Base-by-base conservation (phyloP, 2,113 vertebrate genomes). In the Myotis brandtii region DNA sequence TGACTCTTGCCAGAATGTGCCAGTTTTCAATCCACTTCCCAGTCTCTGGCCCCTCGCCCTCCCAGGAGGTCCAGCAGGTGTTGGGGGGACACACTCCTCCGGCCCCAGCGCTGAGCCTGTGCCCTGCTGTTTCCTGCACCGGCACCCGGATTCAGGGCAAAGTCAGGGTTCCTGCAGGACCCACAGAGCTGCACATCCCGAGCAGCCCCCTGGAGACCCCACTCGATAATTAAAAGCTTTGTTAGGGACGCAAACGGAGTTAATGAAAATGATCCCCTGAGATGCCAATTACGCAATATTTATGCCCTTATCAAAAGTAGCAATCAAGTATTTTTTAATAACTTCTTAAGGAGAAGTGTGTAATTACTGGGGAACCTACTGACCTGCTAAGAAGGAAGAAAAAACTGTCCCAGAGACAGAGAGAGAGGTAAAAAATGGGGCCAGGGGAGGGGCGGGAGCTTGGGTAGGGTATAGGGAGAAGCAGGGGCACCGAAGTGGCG, bases 241-340 rank as follows among this genome's bases (percentile, higher is more conserved):
- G 96, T 95, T 98, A 98, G 97, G 96, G 97, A 97, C 95, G 95
- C 96, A 97, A 97, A 97, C 93, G 50, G 52, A 20, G 70, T 97
- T 97, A 97, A 98, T 96, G 93, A 84, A 97, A 98, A 95, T 92
- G 98, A 91, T 97, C 97, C 97, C 94, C 30, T 69, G 97, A 98
- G 97, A 97, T 97, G 91, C 96, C 92, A 97, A 95, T 97, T 98
- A 97, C 13, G 46, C 90, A 97, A 97, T 96, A 98, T 98, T 98
- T 98, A 98, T 98, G 97, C 93, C 96, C 96, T 98, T 97, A 97
- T 97, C 97, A 96, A 97, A 97, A 97, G 97, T 96, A 97, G 97
- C 97, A 97, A 96, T 98, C 97, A 97, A 97, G 97, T 97, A 93
- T 85, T 97, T 98, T 98, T 98, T 98, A 98, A 98, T 98, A 97